Conservation (phyloP, 2,113 vertebrate genomes). For the Todiramphus chloris region DNA sequence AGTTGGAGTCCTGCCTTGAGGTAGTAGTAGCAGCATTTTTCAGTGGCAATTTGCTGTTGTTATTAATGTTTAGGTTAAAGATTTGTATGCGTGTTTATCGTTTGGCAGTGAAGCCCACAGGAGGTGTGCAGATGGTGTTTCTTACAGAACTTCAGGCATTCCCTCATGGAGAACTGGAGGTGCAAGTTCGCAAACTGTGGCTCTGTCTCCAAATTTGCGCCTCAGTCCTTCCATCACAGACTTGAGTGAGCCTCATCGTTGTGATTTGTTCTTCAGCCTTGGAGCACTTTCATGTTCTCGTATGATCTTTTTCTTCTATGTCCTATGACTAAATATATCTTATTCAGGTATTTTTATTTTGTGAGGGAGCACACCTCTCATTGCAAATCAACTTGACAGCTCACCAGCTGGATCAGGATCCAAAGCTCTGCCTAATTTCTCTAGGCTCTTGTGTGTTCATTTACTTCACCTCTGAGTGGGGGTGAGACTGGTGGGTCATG, state of each 20-base stretch:
- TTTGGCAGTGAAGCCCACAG: background rate
- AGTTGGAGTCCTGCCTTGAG: background rate
- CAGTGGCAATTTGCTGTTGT: background rate
- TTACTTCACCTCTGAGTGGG: background rate
- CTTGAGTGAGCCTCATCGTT: background rate
- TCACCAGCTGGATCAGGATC: background rate
- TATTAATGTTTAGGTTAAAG: background rate
- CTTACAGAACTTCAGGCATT: background rate
- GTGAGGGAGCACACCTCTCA: background rate
- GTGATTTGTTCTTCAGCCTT: background rate
- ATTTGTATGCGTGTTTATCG: background rate
- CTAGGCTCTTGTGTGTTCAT: background rate
- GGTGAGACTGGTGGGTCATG: background rate
- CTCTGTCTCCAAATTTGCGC: background rate
- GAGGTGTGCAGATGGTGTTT: background rate
- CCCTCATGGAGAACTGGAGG: background rate
- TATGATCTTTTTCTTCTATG: background rate
- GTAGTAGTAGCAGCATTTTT: background rate
- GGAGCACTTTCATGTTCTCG: background rate
- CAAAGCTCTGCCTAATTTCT: background rate
- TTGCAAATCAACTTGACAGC: background rate
- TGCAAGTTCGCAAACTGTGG: background rate
- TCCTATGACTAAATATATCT: background rate
- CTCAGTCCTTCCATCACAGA: background rate
- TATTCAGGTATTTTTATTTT: background rate